A percentile compares a stretch with the other conserved stretches of the same genome.
phyloP scores from a whole-genome alignment of 1,140 invertebrate species.

The Drosophila eugracilis region DNA sequence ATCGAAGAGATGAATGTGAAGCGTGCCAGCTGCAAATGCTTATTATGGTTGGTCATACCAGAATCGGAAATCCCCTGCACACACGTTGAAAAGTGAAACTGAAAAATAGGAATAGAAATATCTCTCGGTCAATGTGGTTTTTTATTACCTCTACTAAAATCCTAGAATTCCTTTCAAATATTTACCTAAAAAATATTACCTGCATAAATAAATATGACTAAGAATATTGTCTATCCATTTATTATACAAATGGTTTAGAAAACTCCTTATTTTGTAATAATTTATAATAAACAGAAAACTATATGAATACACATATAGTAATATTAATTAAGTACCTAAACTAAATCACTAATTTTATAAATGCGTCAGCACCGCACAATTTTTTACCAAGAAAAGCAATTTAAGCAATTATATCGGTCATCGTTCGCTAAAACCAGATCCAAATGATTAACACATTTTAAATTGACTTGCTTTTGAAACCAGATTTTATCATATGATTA shows the following conservation, averaged over 20 bases:
- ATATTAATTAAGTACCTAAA: background rate
- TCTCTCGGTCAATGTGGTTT: no score
- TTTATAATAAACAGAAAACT: no score
- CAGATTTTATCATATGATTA: background rate
- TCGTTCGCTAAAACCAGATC: constrained; percentile 10
- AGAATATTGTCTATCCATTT: no score
- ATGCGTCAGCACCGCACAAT: background rate
- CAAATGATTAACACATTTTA: background rate
- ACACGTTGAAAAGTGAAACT: background rate
- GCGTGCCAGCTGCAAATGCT: constrained; percentile 78
- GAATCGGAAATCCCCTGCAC: constrained; percentile 31
- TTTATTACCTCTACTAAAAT: no score
- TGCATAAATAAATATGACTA: no score
- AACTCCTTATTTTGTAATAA: no score
- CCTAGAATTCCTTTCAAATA: no score
- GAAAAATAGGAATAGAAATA: no score
- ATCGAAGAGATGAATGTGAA: constrained; percentile 79
- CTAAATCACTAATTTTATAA: background rate
- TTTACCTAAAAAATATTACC: no score
- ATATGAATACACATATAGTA: no score
- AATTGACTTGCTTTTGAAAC: background rate
- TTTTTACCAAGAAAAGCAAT: constrained; percentile 1
- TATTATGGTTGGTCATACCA: background rate
- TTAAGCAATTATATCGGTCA: constrained; percentile 3
- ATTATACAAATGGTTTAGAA: no score